Evolutionary conservation across 2,113 vertebrate species (phyloP).

Genomic region (Sminthopsis crassicaudata): DNA sequence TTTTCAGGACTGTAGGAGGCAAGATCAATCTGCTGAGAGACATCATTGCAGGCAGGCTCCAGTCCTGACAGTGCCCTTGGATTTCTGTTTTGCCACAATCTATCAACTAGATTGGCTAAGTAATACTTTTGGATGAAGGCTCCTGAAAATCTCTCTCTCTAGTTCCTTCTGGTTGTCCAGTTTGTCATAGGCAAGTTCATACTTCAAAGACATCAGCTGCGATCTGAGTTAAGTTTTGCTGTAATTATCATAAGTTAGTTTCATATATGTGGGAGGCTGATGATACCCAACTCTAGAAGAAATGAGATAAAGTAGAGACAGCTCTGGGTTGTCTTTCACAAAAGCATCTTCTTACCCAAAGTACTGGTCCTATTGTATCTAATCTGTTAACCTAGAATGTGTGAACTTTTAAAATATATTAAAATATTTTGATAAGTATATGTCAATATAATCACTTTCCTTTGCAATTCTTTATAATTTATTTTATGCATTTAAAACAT

Average conservation of each 20-base stretch:
- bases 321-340: neutral
- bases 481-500: neutral
- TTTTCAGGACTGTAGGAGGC: neutral
- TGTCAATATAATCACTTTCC: neutral
- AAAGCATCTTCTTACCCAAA: neutral
- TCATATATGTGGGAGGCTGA: neutral
- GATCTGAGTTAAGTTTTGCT: neutral
- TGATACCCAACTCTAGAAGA: neutral
- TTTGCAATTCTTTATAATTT: neutral
- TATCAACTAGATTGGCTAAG: neutral
- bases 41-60: neutral
- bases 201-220: neutral
- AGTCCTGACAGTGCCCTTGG: neutral
- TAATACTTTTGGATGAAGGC: neutral
- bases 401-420: neutral
- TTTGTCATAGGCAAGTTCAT: neutral
- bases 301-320: neutral
- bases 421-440: neutral
- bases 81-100: neutral
- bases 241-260: neutral
- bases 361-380: neutral
- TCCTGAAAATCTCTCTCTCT: neutral
- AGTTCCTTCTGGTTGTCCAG: neutral
- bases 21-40: neutral
- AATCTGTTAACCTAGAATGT: neutral